A percentile compares a stretch with the other conserved stretches of the same genome.
Evolutionary conservation across 2,797 vertebrate genomes (phyloP).

Genomic region (Sebastes oblongus): DNA sequence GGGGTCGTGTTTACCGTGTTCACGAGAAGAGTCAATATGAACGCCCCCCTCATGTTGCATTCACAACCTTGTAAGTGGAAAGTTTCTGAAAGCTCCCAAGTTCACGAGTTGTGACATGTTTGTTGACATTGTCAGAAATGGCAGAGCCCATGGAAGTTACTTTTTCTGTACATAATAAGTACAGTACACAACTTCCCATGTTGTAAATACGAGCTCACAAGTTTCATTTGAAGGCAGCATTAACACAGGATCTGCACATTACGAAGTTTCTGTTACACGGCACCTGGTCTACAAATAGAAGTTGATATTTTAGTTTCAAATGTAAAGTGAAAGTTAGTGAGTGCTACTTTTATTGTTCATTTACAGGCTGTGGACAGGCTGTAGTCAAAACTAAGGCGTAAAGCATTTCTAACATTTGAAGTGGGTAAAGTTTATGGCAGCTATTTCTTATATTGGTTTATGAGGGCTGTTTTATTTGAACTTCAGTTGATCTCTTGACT

Average conservation of each 20-base stretch:
- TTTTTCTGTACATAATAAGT: too few species aligned
- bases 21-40: accelerated
- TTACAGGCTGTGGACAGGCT: background rate
- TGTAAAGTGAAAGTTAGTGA: background rate
- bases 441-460: background rate
- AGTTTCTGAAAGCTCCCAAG: accelerated
- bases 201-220: too few species aligned
- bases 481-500: background rate
- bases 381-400: background rate
- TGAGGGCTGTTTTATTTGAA: background rate
- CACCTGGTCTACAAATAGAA: background rate
- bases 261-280: accelerated
- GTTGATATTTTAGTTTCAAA: background rate
- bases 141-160: too few species aligned
- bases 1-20: too few species aligned
- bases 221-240: too few species aligned
- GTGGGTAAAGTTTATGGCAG: background rate
- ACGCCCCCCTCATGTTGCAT: accelerated
- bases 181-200: too few species aligned
- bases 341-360: background rate
- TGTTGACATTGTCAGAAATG: too few species aligned
- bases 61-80: too few species aligned
- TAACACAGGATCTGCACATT: too few species aligned
- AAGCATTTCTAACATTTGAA: background rate
- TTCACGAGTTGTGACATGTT: too few species aligned